Evolutionary conservation across 2,888 invertebrate genomes (phyloP), one percentile per base, ranked within the genome.

Genomic region (Acleris literana): DNA sequence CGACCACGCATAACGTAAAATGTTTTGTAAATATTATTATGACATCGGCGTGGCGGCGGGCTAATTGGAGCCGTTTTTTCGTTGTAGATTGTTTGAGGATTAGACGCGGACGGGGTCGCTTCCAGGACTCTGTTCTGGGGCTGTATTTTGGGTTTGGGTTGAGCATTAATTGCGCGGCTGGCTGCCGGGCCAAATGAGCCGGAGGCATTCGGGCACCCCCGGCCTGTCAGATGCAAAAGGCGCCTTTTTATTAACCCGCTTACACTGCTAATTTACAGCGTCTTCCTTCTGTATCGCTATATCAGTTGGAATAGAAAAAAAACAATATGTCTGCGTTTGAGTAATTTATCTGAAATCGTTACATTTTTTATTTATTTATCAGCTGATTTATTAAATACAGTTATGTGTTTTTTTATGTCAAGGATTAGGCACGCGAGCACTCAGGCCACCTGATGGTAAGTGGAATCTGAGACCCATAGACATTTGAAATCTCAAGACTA

Each of bases 181-280:
- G 49, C 64, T 53, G 58, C 52, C 57, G 51, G 57, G 39, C 56
- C 67, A 43, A 63, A 67, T 63, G 63, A 63, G 63, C 67, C 58
- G 51, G 29, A 48, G 53, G 54, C 64, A 22, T 46, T 44, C 16
- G 33, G 59, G n/a, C 59, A 16, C 60, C 63, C 58, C 64, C 60
- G 58, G 53, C 69, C 72, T 74, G 74, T 75, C 75, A 74, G 68
- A 71, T 63, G 69, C 75, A 75, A 74, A 65, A 69, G 69, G 69
- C 52, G 55, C 63, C 62, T 64, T 64, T 71, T 70, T 70, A 69
- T 69, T 56, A 68, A 61, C 59, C 65, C 64, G 54, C 62, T 64
- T 64, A 65, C 60, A 64, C 57, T 59, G 62, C 59, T 59, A 60
- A 69, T 69, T 69, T 68, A 65, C 69, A 56, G 58, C 17, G 49